Conservation (phyloP, 2,113 vertebrate species). For the Anarhynchus alexandrinus region DNA sequence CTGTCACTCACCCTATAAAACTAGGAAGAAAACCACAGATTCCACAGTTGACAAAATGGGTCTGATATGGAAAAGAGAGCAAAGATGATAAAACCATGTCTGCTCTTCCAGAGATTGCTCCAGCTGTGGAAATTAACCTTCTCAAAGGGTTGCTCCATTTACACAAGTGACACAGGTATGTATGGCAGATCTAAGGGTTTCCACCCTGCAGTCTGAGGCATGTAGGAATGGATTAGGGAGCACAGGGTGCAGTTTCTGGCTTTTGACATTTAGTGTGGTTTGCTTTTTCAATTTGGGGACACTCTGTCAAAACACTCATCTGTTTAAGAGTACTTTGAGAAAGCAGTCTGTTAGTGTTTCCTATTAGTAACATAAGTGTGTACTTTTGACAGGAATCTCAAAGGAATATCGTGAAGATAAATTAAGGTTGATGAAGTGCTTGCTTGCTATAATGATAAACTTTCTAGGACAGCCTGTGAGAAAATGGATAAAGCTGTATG, state of each 20-base stretch:
- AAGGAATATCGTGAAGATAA: background rate
- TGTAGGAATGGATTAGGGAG: background rate
- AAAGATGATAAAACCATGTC: background rate
- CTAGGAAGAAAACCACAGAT: background rate
- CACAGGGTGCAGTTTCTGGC: background rate
- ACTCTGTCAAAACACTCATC: background rate
- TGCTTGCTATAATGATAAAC: background rate
- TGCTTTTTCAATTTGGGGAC: background rate
- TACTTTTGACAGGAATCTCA: background rate
- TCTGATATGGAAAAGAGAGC: background rate
- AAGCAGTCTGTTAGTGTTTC: background rate
- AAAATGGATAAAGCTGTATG: background rate
- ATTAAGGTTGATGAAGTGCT: background rate
- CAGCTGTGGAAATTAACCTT: background rate
- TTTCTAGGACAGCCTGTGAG: background rate
- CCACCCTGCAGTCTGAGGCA: background rate
- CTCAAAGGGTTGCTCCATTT: background rate
- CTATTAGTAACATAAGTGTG: background rate
- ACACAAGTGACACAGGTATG: background rate
- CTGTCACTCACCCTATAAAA: background rate
- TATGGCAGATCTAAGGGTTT: background rate
- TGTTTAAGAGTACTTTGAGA: background rate
- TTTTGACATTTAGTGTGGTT: background rate
- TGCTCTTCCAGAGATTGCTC: background rate
- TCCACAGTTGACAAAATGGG: background rate